Base-by-base conservation (phyloP, 2,888 invertebrate species). In the Synanthedon vespiformis region DNA sequence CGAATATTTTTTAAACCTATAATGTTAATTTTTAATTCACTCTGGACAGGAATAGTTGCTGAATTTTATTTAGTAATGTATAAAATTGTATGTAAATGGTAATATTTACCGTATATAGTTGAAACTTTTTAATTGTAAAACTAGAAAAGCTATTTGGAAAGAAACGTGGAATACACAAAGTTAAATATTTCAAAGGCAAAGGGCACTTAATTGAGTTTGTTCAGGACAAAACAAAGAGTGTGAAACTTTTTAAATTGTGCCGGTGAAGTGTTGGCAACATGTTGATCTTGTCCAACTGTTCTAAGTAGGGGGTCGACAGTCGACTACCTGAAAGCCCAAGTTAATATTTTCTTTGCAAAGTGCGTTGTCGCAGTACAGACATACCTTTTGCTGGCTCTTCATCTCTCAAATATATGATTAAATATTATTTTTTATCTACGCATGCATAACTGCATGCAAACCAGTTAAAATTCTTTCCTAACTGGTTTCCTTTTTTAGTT, bases 121-220 rank as follows among this genome's bases (percentile, higher is more conserved):
- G 34, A 34, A 34, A 34, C 34, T 34, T 34, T 34, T 34, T 34
- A 34, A 34, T 34, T 34, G 22, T 34, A 8, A 10, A 34, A 34
- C 34, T 34, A 34, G 34, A 34, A 34, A 34, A 34, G 34, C 34
- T 34, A 34, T 34, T 34, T 13, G 44, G 13, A 44, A 44, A 14
- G 44, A 44, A 44, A 44, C 44, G n/a, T 44, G 55, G 58, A 51
- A 56, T 60, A 72, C 67, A 68, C 68, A 69, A 76, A 80, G 77
- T 80, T 78, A 79, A 82, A 80, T 74, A 79, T 76, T 80, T 68
- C 66, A 70, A 77, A 76, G 74, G 74, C 76, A 78, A 79, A 80
- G 77, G 77, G 77, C 79, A 84, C 75, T 79, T 86, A 85, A 86
- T 86, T 85, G 84, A 83, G 86, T 87, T 86, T 87, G 84, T 81